Conservation (phyloP, 2,797 vertebrate genomes). For the Botia almorhae region DNA sequence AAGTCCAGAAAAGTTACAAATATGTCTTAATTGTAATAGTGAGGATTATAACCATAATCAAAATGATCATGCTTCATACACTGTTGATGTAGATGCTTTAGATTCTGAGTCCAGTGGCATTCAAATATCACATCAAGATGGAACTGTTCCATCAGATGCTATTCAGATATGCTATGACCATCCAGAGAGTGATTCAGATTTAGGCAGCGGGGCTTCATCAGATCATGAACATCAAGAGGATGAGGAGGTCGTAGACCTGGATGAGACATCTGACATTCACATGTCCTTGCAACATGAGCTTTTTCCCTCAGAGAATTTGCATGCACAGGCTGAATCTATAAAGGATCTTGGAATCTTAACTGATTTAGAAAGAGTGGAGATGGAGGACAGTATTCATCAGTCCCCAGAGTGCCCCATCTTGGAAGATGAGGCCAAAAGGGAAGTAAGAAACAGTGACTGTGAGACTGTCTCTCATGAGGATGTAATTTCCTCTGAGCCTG, state of each 20-base stretch:
- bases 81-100: slow-evolving; percentile 66
- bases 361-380: slow-evolving; percentile 27
- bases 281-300: slow-evolving; percentile 33
- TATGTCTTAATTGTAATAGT: slow-evolving; percentile 59
- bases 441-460: slow-evolving; percentile 60
- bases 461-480: slow-evolving; percentile 66
- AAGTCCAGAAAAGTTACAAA: slow-evolving; percentile 2
- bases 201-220: slow-evolving; percentile 73
- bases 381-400: slow-evolving; percentile 18
- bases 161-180: slow-evolving; percentile 63
- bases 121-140: slow-evolving; percentile 70
- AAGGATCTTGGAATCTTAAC: slow-evolving; percentile 27
- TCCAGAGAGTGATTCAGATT: slow-evolving; percentile 70
- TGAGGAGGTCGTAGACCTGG: slow-evolving; percentile 53
- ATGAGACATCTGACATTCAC: slow-evolving; percentile 30
- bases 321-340: slow-evolving; percentile 53
- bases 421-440: slow-evolving; percentile 48
- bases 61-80: slow-evolving; percentile 63
- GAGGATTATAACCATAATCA: slow-evolving; percentile 69
- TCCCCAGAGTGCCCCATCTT: slow-evolving; percentile 33
- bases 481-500: slow-evolving; percentile 55
- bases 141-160: slow-evolving; percentile 61
- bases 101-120: slow-evolving; percentile 76
- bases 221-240: slow-evolving; percentile 65
- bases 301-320: slow-evolving; percentile 64